Percentiles rank a stretch among this genome's conserved stretches.
Evolutionary conservation across 2,797 vertebrate species (phyloP).

Genomic region (Xyrichtys novacula): DNA sequence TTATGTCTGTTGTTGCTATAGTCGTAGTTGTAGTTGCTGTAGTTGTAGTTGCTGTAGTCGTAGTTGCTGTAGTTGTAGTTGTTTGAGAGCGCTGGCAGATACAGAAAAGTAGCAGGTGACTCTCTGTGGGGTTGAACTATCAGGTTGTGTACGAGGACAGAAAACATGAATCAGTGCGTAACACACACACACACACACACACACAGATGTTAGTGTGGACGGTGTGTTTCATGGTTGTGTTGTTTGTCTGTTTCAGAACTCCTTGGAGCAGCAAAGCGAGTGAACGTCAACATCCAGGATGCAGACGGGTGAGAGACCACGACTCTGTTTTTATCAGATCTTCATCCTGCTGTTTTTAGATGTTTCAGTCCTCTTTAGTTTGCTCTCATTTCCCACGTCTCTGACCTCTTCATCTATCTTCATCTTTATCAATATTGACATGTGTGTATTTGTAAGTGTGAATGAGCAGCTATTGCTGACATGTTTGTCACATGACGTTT

Average conservation of each 20-base stretch:
- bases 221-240: slow-evolving; percentile 20
- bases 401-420: no score
- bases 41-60: slow-evolving; percentile 6
- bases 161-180: slow-evolving; percentile 20
- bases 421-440: no score
- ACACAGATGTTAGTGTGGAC: slow-evolving; percentile 9
- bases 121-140: slow-evolving; percentile 9
- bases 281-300: slow-evolving; percentile 99
- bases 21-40: slow-evolving; percentile 5
- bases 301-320: slow-evolving; percentile 92
- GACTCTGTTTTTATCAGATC: background rate
- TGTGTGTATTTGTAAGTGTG: background rate
- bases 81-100: slow-evolving; percentile 9
- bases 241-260: slow-evolving; percentile 86
- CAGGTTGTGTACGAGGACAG: slow-evolving; percentile 12
- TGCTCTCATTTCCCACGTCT: no score
- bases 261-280: slow-evolving; percentile 94
- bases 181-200: no score
- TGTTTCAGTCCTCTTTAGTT: background rate
- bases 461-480: background rate
- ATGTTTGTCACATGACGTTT: background rate
- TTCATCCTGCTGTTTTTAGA: background rate
- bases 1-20: no score
- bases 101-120: slow-evolving; percentile 15
- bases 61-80: slow-evolving; percentile 13